Base-by-base conservation (phyloP, 2,113 vertebrate genomes). In the Trogon melanurus region DNA sequence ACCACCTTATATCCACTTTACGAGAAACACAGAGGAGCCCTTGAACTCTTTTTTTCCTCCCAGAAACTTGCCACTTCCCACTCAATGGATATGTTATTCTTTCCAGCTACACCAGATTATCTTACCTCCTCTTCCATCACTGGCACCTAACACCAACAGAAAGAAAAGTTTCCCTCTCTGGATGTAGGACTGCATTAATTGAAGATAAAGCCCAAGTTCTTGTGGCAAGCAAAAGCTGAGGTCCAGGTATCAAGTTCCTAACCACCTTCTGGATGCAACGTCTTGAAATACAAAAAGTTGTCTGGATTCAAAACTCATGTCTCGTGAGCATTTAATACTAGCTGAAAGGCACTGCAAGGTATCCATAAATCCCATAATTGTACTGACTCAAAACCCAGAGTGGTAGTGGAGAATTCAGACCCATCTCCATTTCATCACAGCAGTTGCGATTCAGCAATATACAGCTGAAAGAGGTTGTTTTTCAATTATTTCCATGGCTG, bases 121-220 rank as follows among this genome's bases (percentile, higher is more conserved):
- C 78, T 79, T 94, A 72, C 91, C 30, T 86, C 47, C 34, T 92
- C 72, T 90, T 94, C 47, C 56, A 95, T 71, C 89, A 91, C 72
- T 80, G 82, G 91, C 65, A 76, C 20, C 34, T 62, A 88, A 85
- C 51, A 83, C 76, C 58, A 94, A 32, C 3, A 76, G 41, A 90
- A 93, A 73, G 58, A 73, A 72, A 86, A 80, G 22, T 25, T 38
- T 70, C 44, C 51, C 47, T 78, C 75, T 88, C 90, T 29, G 79
- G 75, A 88, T 86, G 79, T 22, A 69, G 82, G 50, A 85, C 79
- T 88, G 79, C 36, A 78, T 64, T 66, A 87, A 53, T 3, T 84
- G 73, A 92, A 88, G 47, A 78, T 67, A 73, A 83, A 92, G 74
- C 19, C 45, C 41, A 70, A 53, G 27, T 5, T 73, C 67, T n/a